Evolutionary conservation across 2,888 invertebrate genomes (phyloP), one percentile per base, ranked within the genome.

Genomic region (Candidula unifasciata): DNA sequence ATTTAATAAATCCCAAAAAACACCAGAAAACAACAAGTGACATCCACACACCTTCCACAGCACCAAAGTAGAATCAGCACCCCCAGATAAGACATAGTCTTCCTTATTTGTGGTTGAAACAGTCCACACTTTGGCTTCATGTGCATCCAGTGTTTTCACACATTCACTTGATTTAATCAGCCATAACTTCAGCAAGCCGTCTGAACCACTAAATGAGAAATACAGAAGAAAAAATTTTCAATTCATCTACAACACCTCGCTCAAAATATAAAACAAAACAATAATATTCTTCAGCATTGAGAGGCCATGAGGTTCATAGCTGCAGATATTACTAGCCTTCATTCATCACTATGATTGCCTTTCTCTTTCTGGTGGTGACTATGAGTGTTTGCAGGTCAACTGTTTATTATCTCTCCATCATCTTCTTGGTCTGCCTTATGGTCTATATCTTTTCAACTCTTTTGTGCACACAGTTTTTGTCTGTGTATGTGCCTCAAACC

Each of bases 121-220:
- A 1, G 93, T 91, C 94, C 94, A 94, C 37, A 94, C 96, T 92
- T 97, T 96, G 83, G 96, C 97, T 18, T 93, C 96, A 93, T 99
- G 99, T 89, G 96, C 96, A 90, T 98, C 98, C 85, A 98, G 94
- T 10, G 98, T 97, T 90, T 96, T 95, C 87, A 96, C 95, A 93
- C 97, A 97, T 91, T 97, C 97, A 64, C 97, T 97, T 8, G 96
- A 96, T 94, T 98, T 98, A 30, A 99, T 95, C 89, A 96, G 96
- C 97, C 99, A 99, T 30, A 99, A 94, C 94, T 99, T 99, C 2
- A 99, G 91, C 52, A 99, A 95, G 13, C 99, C 99, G 95, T 99
- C 99, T 24, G 97, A 97, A 27, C 97, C 96, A 86, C 96, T 93
- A 86, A 78, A 88, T 86, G 60, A 52, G 16, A n/a, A n/a, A 73